These are phyloP conservation scores for Drosophila chauvacae DNA, from an alignment of 1,140 invertebrate genomes.

Conservation along the genomic window DNA sequence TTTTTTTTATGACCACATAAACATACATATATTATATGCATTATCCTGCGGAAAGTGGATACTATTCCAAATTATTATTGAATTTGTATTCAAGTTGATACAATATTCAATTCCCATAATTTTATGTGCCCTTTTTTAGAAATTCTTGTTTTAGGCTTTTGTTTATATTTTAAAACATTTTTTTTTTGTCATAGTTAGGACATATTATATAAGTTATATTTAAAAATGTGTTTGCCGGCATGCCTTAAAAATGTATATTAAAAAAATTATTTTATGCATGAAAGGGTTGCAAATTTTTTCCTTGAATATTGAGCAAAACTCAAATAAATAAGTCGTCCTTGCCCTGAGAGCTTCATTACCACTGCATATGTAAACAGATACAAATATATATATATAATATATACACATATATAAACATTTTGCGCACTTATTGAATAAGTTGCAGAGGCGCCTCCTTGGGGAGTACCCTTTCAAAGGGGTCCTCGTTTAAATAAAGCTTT, in stretches of 20 bases:
- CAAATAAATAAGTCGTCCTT: constrained; percentile 20
- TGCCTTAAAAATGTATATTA: constrained; percentile 1
- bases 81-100: background rate
- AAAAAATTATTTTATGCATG: background rate
- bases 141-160: background rate
- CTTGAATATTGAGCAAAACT: constrained; percentile 5
- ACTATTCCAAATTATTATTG: constrained; percentile 11
- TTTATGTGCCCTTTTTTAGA: too few species aligned
- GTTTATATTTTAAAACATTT: background rate
- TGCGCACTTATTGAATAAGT: constrained; percentile 7
- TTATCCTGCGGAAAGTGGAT: constrained; percentile 3
- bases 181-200: background rate
- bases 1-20: constrained; percentile 24
- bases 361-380: constrained; percentile 20
- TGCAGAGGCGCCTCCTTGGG: background rate
- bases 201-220: background rate
- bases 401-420: background rate
- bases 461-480: too few species aligned
- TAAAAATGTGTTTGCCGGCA: background rate
- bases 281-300: background rate
- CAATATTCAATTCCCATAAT: too few species aligned
- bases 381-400: background rate
- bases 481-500: too few species aligned
- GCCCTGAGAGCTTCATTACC: constrained; percentile 22
- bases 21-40: constrained; percentile 27